Base-by-base conservation (phyloP, 2,113 vertebrate species). In the Chaetops frenatus region DNA sequence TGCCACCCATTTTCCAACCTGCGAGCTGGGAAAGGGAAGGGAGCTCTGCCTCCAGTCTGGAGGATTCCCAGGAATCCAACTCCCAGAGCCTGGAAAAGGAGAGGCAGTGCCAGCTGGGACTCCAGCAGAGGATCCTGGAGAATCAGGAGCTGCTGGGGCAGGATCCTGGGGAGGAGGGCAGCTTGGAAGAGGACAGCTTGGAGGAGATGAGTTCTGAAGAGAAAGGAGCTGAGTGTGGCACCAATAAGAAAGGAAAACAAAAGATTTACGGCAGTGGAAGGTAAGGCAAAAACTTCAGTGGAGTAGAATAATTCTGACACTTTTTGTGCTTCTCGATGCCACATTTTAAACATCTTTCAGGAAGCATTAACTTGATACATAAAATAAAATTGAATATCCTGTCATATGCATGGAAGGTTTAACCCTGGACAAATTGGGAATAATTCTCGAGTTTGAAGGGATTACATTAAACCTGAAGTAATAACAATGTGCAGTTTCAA, bases 391-490 rank as follows among this genome's bases (percentile, higher is more conserved):
- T 82, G 54, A 94, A 95, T 97, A 97, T 97, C 78, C 85, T 93
- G 95, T 65, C 86, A 53, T 89, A 36, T 29, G 86, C 95, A 66
- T 93, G 95, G 94, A 97, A 97, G 95, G 95, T 95, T 97, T 95
- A 98, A 98, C 97, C 92, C 96, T 94, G 91, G 94, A 73, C 95
- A 97, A 98, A 97, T 97, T 97, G 88, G 95, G 96, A 98, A 96
- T 97, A 98, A 97, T 97, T 97, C 95, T 97, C 92, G 90, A 96
- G 76, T 98, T 98, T 98, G 91, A 97, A 97, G 96, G 95, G 96
- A 97, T 98, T 98, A 98, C 97, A 98, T 98, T 97, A 98, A 98
- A 97, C 92, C 97, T 92, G 57, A 98, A 98, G 96, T 95, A 97
- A 97, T 98, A 98, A 98, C 98, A 97, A 98, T 90, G 97, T 95